Conservation (phyloP, 2,113 vertebrate genomes). For the Pluvianellus socialis region DNA sequence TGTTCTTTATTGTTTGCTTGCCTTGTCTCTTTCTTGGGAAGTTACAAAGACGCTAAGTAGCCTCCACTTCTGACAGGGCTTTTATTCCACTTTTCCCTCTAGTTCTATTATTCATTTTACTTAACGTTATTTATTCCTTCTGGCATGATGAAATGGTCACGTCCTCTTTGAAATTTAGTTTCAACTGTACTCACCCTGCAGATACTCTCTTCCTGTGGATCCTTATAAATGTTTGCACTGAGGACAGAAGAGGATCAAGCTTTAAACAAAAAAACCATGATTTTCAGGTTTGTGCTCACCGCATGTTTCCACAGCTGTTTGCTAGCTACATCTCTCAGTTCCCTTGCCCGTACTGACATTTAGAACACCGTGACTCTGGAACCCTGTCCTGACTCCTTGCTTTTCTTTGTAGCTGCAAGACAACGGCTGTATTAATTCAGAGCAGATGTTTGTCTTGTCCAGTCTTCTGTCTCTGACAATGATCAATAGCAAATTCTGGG, state of each 20-base stretch:
- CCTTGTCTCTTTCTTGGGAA: not conserved
- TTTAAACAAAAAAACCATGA: not conserved
- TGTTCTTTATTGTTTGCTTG: not conserved
- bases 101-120: not conserved
- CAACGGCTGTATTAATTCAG: not conserved
- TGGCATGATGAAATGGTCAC: not conserved
- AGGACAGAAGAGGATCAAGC: not conserved
- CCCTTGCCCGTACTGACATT: not conserved
- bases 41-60: not conserved
- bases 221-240: not conserved
- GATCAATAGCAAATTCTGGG: not conserved
- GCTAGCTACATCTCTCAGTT: not conserved
- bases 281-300: not conserved
- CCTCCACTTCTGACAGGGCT: not conserved
- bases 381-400: not conserved
- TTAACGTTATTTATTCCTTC: not conserved
- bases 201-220: not conserved
- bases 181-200: not conserved
- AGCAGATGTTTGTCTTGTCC: not conserved
- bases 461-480: not conserved
- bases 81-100: not conserved
- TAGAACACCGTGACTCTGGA: not conserved
- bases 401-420: not conserved
- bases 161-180: not conserved
- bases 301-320: not conserved